phyloP scores from a whole-genome alignment of 2,797 vertebrate genomes.

The Thripadectes ignobilis region DNA sequence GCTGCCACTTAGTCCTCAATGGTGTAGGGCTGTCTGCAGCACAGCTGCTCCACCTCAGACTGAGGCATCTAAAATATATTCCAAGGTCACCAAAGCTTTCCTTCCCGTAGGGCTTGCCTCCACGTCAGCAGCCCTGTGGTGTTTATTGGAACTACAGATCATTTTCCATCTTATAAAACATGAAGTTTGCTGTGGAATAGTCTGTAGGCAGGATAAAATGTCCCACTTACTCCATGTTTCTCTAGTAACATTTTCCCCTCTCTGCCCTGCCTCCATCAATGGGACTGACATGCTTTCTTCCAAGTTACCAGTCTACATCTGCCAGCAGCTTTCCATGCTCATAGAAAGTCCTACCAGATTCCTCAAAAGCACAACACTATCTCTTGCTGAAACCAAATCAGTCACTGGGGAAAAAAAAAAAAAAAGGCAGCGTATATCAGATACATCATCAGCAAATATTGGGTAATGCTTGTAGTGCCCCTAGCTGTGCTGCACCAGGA shows the following conservation, averaged over 20 bases:
- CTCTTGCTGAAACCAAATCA: not conserved
- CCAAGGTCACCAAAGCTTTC: not conserved
- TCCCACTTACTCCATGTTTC: not conserved
- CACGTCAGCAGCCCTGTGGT: not conserved
- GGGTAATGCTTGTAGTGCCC: not conserved
- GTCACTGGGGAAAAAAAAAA: not conserved
- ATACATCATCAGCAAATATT: not conserved
- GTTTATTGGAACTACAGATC: not conserved
- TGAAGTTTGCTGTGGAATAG: not conserved
- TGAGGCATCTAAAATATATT: not conserved
- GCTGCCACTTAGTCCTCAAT: not conserved
- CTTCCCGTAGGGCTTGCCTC: not conserved
- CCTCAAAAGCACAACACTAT: not conserved
- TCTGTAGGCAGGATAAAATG: not conserved
- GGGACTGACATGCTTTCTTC: not conserved
- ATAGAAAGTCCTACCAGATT: not conserved
- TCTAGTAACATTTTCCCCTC: not conserved
- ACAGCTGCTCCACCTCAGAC: conserved; percentile 23
- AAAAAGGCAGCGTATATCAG: not conserved
- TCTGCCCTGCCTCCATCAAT: not conserved
- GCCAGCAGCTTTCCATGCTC: not conserved
- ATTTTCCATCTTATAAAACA: not conserved
- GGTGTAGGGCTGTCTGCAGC: not conserved
- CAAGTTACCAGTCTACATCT: not conserved
- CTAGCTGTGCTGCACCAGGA: not conserved